These are phyloP conservation scores for Alouatta palliata DNA, from an alignment of 2,113 vertebrate species.

Conservation along the genomic window DNA sequence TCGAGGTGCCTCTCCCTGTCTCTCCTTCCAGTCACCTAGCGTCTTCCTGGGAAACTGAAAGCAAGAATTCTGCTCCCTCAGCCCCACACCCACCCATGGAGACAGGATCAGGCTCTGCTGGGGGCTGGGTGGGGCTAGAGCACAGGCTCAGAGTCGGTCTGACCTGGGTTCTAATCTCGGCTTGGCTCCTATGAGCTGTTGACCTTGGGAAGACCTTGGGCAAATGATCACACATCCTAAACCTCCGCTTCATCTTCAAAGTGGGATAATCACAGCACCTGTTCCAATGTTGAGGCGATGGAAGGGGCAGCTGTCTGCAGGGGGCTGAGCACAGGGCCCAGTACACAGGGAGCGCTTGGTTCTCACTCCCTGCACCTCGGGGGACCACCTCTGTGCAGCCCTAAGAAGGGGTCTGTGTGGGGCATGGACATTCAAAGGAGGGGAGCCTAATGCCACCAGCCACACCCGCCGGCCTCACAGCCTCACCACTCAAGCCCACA, in stretches of 20 bases:
- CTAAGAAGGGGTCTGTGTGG: accelerated
- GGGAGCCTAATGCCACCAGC: too few species aligned
- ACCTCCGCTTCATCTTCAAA: background rate
- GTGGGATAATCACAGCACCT: background rate
- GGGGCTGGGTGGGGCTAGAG: background rate
- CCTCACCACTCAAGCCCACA: background rate
- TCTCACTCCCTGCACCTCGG: accelerated
- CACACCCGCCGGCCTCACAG: accelerated
- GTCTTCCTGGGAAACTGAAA: background rate
- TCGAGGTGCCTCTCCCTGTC: too few species aligned
- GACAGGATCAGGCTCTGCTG: background rate
- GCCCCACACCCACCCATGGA: background rate
- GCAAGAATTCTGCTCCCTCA: background rate
- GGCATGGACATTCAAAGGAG: background rate
- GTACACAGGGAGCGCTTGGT: too few species aligned
- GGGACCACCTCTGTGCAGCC: background rate
- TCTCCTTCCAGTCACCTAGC: background rate
- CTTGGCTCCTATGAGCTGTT: background rate
- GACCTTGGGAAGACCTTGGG: background rate
- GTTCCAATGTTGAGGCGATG: too few species aligned
- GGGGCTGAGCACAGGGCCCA: background rate
- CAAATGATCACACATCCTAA: background rate
- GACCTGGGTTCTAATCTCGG: background rate
- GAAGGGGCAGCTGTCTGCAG: background rate
- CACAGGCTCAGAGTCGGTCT: background rate